These are phyloP conservation scores for Aspidoscelis tigris DNA, from an alignment of 2,113 vertebrate species.

Conservation along the genomic window DNA sequence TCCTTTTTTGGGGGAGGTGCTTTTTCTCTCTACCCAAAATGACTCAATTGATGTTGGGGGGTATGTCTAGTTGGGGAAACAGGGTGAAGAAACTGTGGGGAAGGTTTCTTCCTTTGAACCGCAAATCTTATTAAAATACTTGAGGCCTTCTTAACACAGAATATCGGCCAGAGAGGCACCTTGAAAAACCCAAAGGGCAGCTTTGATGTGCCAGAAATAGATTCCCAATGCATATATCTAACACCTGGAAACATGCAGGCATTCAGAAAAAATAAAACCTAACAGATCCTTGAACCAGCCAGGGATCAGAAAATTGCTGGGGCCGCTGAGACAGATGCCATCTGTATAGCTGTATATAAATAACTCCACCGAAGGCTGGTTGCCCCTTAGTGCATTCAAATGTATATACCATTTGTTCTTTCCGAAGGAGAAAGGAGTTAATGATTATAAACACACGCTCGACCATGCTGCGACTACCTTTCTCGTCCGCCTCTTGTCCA, in stretches of 20 bases:
- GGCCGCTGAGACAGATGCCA: neutral
- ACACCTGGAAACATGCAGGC: constrained; percentile 16
- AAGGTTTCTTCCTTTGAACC: neutral
- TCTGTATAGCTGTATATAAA: constrained; percentile 12
- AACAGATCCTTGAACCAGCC: neutral
- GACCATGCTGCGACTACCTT: neutral
- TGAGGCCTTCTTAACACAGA: neutral
- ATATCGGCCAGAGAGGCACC: neutral
- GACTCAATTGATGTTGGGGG: too few relatives aligned
- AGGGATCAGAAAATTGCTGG: neutral
- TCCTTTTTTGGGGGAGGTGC: too few relatives aligned
- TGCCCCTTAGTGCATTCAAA: neutral
- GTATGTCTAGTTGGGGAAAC: too few relatives aligned
- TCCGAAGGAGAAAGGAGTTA: constrained; percentile 13
- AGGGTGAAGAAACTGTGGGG: neutral
- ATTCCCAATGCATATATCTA: neutral
- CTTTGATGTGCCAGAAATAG: constrained; percentile 7
- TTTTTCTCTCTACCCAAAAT: too few relatives aligned
- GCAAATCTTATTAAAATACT: neutral
- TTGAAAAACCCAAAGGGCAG: neutral
- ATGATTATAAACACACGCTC: constrained; percentile 20
- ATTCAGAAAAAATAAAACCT: neutral
- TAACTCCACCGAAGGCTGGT: neutral
- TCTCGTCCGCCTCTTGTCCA: neutral
- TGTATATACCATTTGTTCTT: constrained; percentile 23